phyloP scores from a whole-genome alignment of 2,888 invertebrate species.

The Hirtodrosophila alboralis region DNA sequence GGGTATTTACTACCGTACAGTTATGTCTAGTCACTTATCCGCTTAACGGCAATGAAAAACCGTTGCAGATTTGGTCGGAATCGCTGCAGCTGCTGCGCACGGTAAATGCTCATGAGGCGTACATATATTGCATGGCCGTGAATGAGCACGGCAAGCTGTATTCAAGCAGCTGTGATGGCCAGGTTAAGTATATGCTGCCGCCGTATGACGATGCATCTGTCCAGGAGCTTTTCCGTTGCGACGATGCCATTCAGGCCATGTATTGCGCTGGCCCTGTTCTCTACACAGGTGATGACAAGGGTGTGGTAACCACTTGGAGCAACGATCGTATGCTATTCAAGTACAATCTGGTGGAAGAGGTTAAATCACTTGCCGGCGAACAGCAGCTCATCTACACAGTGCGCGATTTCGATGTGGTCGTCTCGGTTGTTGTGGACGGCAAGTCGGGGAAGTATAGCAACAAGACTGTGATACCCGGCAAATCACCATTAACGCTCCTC shows the following conservation, averaged over 20 bases:
- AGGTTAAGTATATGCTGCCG: conserved; percentile 80
- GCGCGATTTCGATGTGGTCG: conserved; percentile 82
- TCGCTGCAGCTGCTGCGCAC: conserved; percentile 79
- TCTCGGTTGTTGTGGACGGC: conserved; percentile 77
- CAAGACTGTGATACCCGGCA: conserved; percentile 82
- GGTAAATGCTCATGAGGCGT: conserved; percentile 81
- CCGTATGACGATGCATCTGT: conserved; percentile 74
- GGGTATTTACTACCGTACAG: conserved; percentile 33
- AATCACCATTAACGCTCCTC: conserved; percentile 81
- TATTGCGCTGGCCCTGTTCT: conserved; percentile 76
- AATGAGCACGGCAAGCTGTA: conserved; percentile 83
- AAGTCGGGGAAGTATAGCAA: conserved; percentile 83
- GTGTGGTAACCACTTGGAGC: conserved; percentile 83
- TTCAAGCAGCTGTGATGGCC: conserved; percentile 83
- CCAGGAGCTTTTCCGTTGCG: conserved; percentile 79
- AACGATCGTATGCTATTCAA: conserved; percentile 83
- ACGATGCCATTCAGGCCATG: conserved; percentile 82
- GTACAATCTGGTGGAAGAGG: conserved; percentile 83
- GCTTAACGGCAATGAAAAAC: neutral
- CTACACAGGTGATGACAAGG: conserved; percentile 84
- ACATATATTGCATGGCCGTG: conserved; percentile 82
- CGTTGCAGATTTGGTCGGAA: conserved; percentile 82
- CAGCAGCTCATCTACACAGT: conserved; percentile 82
- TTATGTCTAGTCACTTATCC: neutral
- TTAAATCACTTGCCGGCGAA: conserved; percentile 82